Evolutionary conservation across 2,113 vertebrate species (phyloP).

Genomic region (Monopterus albus): DNA sequence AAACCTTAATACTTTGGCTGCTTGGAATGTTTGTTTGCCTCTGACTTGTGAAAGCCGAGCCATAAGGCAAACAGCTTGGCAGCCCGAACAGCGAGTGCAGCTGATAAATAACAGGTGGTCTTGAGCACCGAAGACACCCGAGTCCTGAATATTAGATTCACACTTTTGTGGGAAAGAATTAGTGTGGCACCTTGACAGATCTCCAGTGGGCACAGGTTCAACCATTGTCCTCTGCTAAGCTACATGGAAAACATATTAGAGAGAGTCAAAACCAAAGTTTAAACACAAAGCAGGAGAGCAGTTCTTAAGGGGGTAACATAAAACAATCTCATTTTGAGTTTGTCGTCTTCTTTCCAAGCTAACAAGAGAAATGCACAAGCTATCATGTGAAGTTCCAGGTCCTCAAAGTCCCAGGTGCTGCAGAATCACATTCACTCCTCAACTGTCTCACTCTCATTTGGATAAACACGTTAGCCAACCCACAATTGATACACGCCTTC

Average conservation of each 20-base stretch:
- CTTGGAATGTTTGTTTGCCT: slow-evolving; percentile 22
- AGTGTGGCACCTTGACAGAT: slow-evolving; percentile 25
- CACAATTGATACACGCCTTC: slow-evolving; percentile 35
- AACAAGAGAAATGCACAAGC: not conserved
- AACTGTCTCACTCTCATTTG: slow-evolving; percentile 40
- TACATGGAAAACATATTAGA: not conserved
- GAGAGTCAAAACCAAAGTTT: not conserved
- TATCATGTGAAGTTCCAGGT: not conserved
- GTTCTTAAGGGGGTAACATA: no score
- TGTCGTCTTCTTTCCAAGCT: not conserved
- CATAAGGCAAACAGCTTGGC: slow-evolving; percentile 58
- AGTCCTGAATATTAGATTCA: slow-evolving; percentile 60
- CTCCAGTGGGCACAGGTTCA: slow-evolving; percentile 40
- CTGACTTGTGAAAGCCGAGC: slow-evolving; percentile 10
- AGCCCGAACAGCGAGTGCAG: slow-evolving; percentile 35
- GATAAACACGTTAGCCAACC: slow-evolving; percentile 46
- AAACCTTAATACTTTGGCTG: no score
- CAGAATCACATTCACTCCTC: slow-evolving; percentile 29
- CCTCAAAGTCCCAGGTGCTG: slow-evolving; percentile 12
- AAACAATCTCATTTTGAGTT: not conserved
- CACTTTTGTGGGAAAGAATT: slow-evolving; percentile 52
- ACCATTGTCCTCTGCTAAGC: slow-evolving; percentile 37
- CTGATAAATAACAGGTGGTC: slow-evolving; percentile 69
- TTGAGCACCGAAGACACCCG: slow-evolving; percentile 42
- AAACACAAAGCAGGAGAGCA: no score